Evolutionary conservation across 2,797 vertebrate genomes (phyloP).

Genomic region (Coranthus polyacanthus): DNA sequence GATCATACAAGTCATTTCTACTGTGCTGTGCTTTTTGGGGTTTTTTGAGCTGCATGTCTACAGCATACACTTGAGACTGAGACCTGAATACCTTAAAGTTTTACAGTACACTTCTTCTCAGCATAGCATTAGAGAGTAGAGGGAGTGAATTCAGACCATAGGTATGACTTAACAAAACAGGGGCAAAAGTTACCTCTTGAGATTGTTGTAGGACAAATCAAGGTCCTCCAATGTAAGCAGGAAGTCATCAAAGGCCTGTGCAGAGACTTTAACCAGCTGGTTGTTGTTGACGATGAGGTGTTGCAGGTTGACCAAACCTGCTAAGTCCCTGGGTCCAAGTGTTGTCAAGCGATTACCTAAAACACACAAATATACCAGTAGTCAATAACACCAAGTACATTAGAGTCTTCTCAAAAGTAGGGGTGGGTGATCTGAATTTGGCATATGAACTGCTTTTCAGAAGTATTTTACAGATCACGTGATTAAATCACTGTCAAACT

Average conservation of each 20-base stretch:
- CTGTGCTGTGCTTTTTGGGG: conserved; percentile 9
- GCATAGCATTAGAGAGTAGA: conserved; percentile 17
- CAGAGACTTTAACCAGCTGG: conserved; percentile 89
- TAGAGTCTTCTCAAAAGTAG: no score
- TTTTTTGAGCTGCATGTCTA: conserved; percentile 15
- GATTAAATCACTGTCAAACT: no score
- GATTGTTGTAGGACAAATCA: conserved; percentile 95
- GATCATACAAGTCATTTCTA: conserved; percentile 19
- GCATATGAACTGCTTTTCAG: no score
- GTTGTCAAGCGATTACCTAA: conserved; percentile 88
- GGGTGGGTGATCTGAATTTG: no score
- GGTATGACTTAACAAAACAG: no score
- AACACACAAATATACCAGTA: conserved; percentile 5
- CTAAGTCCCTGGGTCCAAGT: conserved; percentile 87
- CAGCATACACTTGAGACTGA: conserved; percentile 5
- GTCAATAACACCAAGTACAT: background rate
- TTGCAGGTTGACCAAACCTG: conserved; percentile 91
- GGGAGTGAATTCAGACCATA: background rate
- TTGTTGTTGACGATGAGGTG: conserved; percentile 94
- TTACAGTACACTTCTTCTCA: conserved; percentile 16
- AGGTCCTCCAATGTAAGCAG: conserved; percentile 91
- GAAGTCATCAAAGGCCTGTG: conserved; percentile 92
- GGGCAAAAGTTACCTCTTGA: conserved; percentile 80
- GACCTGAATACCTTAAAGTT: background rate
- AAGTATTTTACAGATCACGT: no score